Conservation (phyloP, 2,888 invertebrate genomes). For the Standfussiana lucernea region DNA sequence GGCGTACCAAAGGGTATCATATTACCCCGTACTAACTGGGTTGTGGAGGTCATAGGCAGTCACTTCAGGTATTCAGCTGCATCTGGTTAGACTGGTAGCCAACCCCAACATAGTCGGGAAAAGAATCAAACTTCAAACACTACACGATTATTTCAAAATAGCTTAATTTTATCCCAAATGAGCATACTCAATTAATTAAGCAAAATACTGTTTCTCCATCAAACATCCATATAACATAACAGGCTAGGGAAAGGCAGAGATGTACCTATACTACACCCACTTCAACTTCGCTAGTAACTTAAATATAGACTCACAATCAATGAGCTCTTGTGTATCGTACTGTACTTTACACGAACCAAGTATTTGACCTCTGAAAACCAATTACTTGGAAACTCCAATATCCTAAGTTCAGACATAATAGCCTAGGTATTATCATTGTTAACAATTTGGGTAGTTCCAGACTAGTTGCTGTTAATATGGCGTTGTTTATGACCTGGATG, state of each 20-base stretch:
- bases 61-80: too few species aligned
- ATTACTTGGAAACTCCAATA: slow-evolving; percentile 57
- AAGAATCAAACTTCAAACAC: too few species aligned
- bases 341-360: slow-evolving; percentile 3
- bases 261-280: neutral
- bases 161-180: too few species aligned
- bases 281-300: too few species aligned
- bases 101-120: too few species aligned
- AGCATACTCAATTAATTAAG: neutral
- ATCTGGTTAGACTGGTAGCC: too few species aligned
- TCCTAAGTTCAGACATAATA: slow-evolving; percentile 53
- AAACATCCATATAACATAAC: neutral
- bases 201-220: neutral
- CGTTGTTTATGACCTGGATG: slow-evolving; percentile 53
- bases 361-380: slow-evolving; percentile 51
- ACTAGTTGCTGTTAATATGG: slow-evolving; percentile 54
- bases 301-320: neutral
- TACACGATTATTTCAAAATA: too few species aligned
- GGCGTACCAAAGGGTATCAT: too few species aligned
- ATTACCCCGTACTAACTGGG: too few species aligned
- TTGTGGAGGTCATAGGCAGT: too few species aligned
- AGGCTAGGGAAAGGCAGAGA: neutral
- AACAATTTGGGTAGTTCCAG: slow-evolving; percentile 48
- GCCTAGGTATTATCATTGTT: slow-evolving; percentile 54
- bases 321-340: slow-evolving; percentile 10